Percentiles rank a stretch among this genome's conserved stretches.
Evolutionary conservation across 2,888 invertebrate species (phyloP).

Genomic region (Cosmia pyralina): DNA sequence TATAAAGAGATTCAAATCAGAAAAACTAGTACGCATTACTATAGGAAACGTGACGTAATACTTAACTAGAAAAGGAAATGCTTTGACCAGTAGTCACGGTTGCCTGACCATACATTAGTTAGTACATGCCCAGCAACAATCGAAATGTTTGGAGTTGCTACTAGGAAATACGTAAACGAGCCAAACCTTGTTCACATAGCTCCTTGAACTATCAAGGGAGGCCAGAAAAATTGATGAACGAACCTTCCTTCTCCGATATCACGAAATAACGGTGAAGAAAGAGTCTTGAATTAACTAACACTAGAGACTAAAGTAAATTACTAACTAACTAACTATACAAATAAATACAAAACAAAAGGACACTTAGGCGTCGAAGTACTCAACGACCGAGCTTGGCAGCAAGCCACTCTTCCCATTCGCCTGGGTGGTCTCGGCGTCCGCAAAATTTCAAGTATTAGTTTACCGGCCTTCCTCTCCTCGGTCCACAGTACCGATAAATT

Average conservation of each 20-base stretch:
- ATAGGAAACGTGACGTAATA: conserved; percentile 58
- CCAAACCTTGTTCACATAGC: conserved; percentile 3
- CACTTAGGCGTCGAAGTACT: too few relatives aligned
- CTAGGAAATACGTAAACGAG: conserved; percentile 20
- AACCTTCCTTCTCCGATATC: background rate
- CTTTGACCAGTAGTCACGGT: conserved; percentile 54
- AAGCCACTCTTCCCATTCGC: too few relatives aligned
- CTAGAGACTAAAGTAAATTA: background rate
- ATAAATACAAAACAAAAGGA: too few relatives aligned
- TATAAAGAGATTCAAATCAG: conserved; percentile 40
- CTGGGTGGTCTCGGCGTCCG: too few relatives aligned
- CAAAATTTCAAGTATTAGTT: too few relatives aligned
- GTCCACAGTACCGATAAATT: too few relatives aligned
- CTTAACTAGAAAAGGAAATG: conserved; percentile 55
- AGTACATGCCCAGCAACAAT: conserved; percentile 33
- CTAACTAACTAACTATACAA: too few relatives aligned
- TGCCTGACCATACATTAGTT: conserved; percentile 46
- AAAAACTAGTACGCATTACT: conserved; percentile 28
- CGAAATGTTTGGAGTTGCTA: conserved; percentile 28
- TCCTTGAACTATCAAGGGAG: background rate
- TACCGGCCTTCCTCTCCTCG: too few relatives aligned
- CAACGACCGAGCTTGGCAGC: too few relatives aligned
- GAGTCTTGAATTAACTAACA: background rate
- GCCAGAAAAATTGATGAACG: background rate
- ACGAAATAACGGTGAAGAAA: background rate